Base-by-base conservation (phyloP, 2,797 vertebrate genomes). In the Ptychadena robeensis region DNA sequence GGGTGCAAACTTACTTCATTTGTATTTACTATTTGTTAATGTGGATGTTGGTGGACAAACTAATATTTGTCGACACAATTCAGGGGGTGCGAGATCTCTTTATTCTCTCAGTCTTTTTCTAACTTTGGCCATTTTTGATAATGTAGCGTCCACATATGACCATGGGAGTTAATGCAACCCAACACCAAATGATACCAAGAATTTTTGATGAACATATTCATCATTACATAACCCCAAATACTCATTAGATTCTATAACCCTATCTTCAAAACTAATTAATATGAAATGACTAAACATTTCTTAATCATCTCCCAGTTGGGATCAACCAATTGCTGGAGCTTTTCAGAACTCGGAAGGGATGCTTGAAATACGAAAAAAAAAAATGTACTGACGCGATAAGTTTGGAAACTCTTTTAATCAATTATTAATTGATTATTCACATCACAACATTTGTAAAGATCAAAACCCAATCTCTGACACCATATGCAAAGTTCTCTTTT, bases 391-490 rank as follows among this genome's bases (percentile, higher is more conserved):
- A 88, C 53, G 25, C 67, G 30, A 82, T 86, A 86, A 85, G 83
- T 88, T 80, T 83, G 75, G 72, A 73, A 75, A 73, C 81, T 87
- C 5, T 18, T 90, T 90, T 89, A 86, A 90, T 91, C 88, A 87
- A 86, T 91, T 91, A 88, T 87, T 90, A 89, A 88, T 86, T 89
- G 85, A 86, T 90, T 87, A 85, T 87, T 88, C 86, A 68, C 37
- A 83, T 87, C 72, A 87, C 32, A 76, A 82, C 0, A 44, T 53
- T 90, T 91, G 67, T 88, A 90, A 85, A 86, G 88, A 90, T 91
- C 86, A 92, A 91, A 90, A 82, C 67, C 76, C 71, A 86, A 86
- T 89, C 90, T 88, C 76, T 92, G 85, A 89, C 86, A 91, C 88
- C 81, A 87, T 85, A 88, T 87, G 86, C 88, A 89, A 88, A 86